Evolutionary conservation across 2,113 vertebrate species (phyloP), one percentile per base, ranked within the genome.

Genomic region (Ranitomeya variabilis): DNA sequence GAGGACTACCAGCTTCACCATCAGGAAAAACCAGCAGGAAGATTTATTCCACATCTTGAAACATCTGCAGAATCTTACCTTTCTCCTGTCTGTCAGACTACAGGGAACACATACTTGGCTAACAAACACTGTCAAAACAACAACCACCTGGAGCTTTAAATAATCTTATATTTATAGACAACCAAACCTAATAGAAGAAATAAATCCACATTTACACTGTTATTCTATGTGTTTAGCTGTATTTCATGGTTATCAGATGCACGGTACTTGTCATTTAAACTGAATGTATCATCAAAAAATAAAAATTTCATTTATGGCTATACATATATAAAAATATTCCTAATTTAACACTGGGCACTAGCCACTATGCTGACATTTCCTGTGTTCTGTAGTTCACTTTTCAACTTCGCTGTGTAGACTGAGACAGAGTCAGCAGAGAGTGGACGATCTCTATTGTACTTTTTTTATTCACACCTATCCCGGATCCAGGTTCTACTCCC

Each of bases 1-100:
- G 26, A 86, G 84, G 84, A 77, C 84, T 62, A 60, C 67, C 13
- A 19, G 31, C 26, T 67, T 37, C 80, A 67, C 64, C 37, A 15
- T 52, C 23, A 74, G 1, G 71, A 37, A 16, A 15, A 37, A 37
- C 26, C 77, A 80, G 55, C 55, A 60, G 79, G 26, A 11, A 59
- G 57, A 21, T 23, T 11, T 11, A 37, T 10, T 76, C 71, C 9
- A 74, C 71, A 45, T 74, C 31, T 18, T n/a, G 64, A n/a, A 7
- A n/a, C 55, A 64, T 66, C 7, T 74, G 45, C 73, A 52, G 37
- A 52, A 6, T 4, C 73, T 52, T 52, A 76, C 71, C 71, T 74
- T 3, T 9, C 73, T 76, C 18, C 45, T 21, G 37, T 9, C 71
- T 51, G 12, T 10, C 37, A 52, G 31, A 74, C 19, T 18, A 52